phyloP scores from a whole-genome alignment of 1,140 invertebrate genomes.

The Aphidius ervi region DNA sequence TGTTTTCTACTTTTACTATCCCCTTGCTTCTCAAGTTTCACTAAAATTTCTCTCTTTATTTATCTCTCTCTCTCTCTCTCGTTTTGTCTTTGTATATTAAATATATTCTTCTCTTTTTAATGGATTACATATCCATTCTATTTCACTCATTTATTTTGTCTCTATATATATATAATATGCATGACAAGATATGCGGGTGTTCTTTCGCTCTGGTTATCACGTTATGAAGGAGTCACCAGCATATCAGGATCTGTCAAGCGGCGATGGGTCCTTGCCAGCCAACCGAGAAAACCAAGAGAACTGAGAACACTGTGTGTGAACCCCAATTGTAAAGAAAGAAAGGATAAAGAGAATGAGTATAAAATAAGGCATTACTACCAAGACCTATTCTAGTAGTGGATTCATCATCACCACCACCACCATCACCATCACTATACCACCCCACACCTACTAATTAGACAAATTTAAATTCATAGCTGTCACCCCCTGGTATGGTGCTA shows the following conservation, averaged over 20 bases:
- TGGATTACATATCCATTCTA: too few species aligned
- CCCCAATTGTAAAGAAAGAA: slow-evolving; percentile 4
- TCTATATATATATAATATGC: too few species aligned
- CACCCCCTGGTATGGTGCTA: slow-evolving; percentile 24
- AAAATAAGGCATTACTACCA: slow-evolving; percentile 9
- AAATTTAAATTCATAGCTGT: slow-evolving; percentile 52
- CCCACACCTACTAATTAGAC: slow-evolving; percentile 48
- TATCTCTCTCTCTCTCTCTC: too few species aligned
- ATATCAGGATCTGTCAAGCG: slow-evolving; percentile 6
- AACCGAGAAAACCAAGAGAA: slow-evolving; percentile 18
- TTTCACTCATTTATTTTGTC: too few species aligned
- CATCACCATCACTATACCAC: slow-evolving; percentile 23
- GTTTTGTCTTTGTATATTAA: too few species aligned
- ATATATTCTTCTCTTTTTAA: too few species aligned
- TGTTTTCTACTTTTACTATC: slow-evolving; percentile 43
- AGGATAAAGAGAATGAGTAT: slow-evolving; percentile 7
- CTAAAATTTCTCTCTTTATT: too few species aligned
- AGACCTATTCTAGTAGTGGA: slow-evolving; percentile 27
- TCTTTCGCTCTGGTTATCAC: slow-evolving; percentile 7
- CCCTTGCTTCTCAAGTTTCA: slow-evolving; percentile 16
- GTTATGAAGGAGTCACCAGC: slow-evolving; percentile 5
- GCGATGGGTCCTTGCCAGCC: slow-evolving; percentile 3
- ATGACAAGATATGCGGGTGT: slow-evolving; percentile 9
- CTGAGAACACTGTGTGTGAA: slow-evolving; percentile 2
- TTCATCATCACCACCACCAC: slow-evolving; percentile 20